Evolutionary conservation across 2,888 invertebrate genomes (phyloP).

Genomic region (Aelia acuminata): DNA sequence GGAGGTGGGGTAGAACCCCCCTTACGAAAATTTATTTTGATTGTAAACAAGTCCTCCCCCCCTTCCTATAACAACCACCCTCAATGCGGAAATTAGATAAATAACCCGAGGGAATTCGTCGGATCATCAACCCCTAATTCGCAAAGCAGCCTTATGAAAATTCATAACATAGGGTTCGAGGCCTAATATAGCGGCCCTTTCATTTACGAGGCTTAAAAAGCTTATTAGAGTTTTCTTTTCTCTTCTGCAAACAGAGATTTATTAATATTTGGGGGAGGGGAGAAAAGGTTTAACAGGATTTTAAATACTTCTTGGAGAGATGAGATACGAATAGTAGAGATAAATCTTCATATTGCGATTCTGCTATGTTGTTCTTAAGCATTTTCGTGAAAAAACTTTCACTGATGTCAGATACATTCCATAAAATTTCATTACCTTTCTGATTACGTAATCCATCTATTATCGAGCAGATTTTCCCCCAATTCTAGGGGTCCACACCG

Average conservation of each 20-base stretch:
- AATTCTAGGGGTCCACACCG: no score
- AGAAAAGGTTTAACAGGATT: not conserved
- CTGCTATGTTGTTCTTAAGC: not conserved
- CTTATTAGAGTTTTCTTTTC: not conserved
- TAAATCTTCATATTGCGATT: not conserved
- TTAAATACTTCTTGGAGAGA: not conserved
- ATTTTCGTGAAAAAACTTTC: no score
- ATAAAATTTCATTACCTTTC: no score
- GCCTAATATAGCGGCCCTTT: not conserved
- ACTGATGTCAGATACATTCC: no score
- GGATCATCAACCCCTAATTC: constrained; percentile 16
- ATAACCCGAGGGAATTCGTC: not conserved
- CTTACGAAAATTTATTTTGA: not conserved
- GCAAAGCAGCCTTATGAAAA: constrained; percentile 17
- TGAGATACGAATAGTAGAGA: not conserved
- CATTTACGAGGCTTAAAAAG: constrained; percentile 1
- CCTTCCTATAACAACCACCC: no score
- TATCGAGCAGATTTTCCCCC: no score
- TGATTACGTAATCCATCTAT: no score
- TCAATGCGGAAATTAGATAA: not conserved
- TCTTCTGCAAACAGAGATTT: not conserved
- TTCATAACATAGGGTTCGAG: not conserved
- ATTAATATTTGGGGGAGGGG: not conserved
- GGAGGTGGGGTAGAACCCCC: no score
- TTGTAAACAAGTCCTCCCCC: not conserved